Conservation (phyloP, 2,888 invertebrate genomes). For the Brachypterus glaber region DNA sequence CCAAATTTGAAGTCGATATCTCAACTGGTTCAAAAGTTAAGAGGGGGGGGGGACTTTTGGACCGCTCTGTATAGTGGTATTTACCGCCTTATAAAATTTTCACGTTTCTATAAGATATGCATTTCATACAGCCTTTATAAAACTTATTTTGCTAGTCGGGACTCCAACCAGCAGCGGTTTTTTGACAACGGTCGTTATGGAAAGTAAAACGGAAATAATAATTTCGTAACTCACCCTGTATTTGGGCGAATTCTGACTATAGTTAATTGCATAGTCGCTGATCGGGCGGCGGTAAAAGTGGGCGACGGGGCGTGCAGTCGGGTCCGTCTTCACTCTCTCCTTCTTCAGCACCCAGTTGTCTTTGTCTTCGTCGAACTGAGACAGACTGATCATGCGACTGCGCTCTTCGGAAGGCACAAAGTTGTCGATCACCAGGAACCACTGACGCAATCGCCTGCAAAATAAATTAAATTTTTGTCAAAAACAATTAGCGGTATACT, state of each 20-base stretch:
- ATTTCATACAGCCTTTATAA: too few species aligned
- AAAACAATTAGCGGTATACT: too few species aligned
- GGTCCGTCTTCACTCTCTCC: conserved; percentile 30
- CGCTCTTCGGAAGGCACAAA: conserved; percentile 81
- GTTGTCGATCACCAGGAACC: conserved; percentile 79
- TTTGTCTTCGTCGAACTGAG: conserved; percentile 72
- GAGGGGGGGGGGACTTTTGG: too few species aligned
- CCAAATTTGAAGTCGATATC: too few species aligned
- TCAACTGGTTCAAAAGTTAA: too few species aligned
- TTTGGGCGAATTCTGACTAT: conserved; percentile 26
- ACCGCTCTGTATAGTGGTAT: too few species aligned
- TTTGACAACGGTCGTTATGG: too few species aligned
- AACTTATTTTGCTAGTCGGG: too few species aligned
- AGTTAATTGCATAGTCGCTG: conserved; percentile 35
- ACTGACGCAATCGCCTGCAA: conserved; percentile 73
- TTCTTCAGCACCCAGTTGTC: conserved; percentile 57
- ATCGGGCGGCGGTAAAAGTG: conserved; percentile 37
- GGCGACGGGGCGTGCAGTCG: conserved; percentile 34
- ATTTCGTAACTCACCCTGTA: conserved; percentile 31
- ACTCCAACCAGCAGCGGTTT: too few species aligned
- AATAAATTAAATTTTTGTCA: too few species aligned
- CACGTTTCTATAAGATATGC: too few species aligned
- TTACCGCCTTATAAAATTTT: too few species aligned
- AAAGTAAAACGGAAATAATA: conserved; percentile 2
- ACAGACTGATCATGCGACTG: conserved; percentile 60